phyloP scores from a whole-genome alignment of 1,140 invertebrate species.

The Physella acuta region DNA sequence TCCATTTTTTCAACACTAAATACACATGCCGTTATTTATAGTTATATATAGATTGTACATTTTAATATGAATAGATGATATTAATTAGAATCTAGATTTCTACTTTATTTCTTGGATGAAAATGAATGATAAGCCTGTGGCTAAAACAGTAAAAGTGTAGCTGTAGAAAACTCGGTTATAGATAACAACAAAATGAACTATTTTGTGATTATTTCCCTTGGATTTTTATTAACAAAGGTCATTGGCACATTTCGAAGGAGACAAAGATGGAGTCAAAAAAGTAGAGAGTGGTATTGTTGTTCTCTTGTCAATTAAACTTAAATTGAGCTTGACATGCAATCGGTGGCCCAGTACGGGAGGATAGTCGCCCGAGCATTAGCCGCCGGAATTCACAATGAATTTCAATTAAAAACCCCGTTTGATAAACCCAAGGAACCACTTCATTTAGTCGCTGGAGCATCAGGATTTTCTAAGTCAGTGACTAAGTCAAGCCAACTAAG shows the following conservation, averaged over 20 bases:
- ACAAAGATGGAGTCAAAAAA: neutral
- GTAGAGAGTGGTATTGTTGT: no score
- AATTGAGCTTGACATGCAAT: slow-evolving; percentile 53
- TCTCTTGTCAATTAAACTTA: no score
- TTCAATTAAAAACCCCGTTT: slow-evolving; percentile 41
- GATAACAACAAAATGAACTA: no score
- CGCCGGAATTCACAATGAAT: slow-evolving; percentile 50
- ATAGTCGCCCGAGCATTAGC: slow-evolving; percentile 50
- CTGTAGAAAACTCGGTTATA: no score
- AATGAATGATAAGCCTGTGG: no score
- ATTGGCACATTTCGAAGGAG: neutral
- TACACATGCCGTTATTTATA: no score
- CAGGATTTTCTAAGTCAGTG: slow-evolving; percentile 55
- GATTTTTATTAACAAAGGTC: neutral
- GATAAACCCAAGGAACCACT: slow-evolving; percentile 40
- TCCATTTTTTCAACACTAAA: no score
- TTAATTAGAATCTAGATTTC: no score
- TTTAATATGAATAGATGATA: no score
- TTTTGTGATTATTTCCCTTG: neutral
- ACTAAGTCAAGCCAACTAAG: slow-evolving; percentile 69
- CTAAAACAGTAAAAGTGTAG: no score
- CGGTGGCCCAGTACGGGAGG: slow-evolving; percentile 45
- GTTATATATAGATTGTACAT: no score
- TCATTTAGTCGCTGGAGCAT: slow-evolving; percentile 53
- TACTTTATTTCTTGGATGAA: no score